Evolutionary conservation across 1,140 invertebrate genomes (phyloP), one percentile per base, ranked within the genome.

Genomic region (Calliopsis andreniformis): DNA sequence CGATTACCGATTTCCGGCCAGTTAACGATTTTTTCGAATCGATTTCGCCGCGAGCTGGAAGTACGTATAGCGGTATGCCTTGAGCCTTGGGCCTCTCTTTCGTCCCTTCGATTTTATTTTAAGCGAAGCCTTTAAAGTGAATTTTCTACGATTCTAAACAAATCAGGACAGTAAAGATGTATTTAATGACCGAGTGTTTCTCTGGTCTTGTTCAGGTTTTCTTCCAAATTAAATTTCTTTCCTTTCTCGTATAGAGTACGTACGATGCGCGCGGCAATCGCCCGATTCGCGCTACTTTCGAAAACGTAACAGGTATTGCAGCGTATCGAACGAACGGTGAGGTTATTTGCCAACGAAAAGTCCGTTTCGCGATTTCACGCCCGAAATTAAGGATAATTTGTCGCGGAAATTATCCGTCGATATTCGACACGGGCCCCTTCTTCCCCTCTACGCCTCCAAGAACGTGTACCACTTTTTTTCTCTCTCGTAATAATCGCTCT

Each of bases 21-120:
- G 87, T 89, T 90, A 88, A 89, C 86, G 84, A 90, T 87, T 90
- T 90, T 89, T 90, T 90, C 87, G 86, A 89, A 51, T 88, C 89
- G 84, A 80, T 88, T 88, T 86, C 82, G 75, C 76, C 51, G 79
- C 42, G 7, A 28, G 12, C 56, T 59, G 70, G 73, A n/a, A 72
- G 43, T 79, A 39, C 35, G 35, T 39, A 39, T 10, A 10, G 35
- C 35, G 3, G 35, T 10, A 3, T 10, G 35, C 35, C 35, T 39
- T 39, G 3, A 10, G 35, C n/a, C n/a, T n/a, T n/a, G n/a, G n/a
- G n/a, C n/a, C n/a, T n/a, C n/a, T n/a, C n/a, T n/a, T n/a, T n/a
- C n/a, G n/a, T n/a, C n/a, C n/a, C n/a, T n/a, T n/a, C n/a, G n/a
- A n/a, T n/a, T n/a, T n/a, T n/a, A n/a, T n/a, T n/a, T n/a, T n/a